A percentile compares a stretch with the other conserved stretches of the same genome.
phyloP scores from a whole-genome alignment of 2,888 invertebrate genomes.

The Zygaena filipendulae region DNA sequence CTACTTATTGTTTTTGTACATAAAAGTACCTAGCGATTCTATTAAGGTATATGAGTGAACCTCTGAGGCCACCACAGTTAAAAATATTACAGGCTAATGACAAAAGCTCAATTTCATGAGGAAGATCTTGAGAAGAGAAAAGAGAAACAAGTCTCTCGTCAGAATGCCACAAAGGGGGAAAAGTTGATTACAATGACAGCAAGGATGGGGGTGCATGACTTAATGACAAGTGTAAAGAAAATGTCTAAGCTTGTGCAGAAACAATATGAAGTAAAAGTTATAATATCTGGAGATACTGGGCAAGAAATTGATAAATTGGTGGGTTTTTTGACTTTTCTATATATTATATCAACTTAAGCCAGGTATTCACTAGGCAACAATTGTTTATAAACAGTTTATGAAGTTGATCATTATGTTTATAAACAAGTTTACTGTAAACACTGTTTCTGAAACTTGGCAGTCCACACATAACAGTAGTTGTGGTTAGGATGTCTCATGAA shows the following conservation, averaged over 20 bases:
- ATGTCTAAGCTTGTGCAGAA: slow-evolving; percentile 75
- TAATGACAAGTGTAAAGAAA: slow-evolving; percentile 72
- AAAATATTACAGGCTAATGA: slow-evolving; percentile 76
- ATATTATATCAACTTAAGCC: slow-evolving; percentile 4
- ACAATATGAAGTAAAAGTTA: slow-evolving; percentile 71
- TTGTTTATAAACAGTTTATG: slow-evolving; percentile 4
- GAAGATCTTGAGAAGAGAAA: slow-evolving; percentile 69
- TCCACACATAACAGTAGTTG: slow-evolving; percentile 4
- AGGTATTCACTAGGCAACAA: slow-evolving; percentile 2
- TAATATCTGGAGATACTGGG: slow-evolving; percentile 49
- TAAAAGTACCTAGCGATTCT: no score
- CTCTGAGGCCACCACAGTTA: no score
- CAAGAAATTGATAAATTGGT: slow-evolving; percentile 1
- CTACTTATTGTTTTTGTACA: no score
- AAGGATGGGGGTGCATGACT: slow-evolving; percentile 74
- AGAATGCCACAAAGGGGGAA: slow-evolving; percentile 63
- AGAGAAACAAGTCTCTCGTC: slow-evolving; percentile 48
- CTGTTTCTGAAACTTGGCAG: slow-evolving; percentile 6
- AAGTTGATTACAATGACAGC: slow-evolving; percentile 72
- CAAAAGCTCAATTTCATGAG: slow-evolving; percentile 71
- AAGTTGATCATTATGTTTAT: no score
- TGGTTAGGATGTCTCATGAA: slow-evolving; percentile 4
- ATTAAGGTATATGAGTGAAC: no score
- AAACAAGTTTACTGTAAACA: slow-evolving; percentile 4
- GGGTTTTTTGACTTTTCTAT: neutral